Percentiles rank a stretch among this genome's conserved stretches.
Conservation (phyloP, 30 jellyfish, hydroid and myxozoan genomes). For the Cassiopea andromeda region DNA sequence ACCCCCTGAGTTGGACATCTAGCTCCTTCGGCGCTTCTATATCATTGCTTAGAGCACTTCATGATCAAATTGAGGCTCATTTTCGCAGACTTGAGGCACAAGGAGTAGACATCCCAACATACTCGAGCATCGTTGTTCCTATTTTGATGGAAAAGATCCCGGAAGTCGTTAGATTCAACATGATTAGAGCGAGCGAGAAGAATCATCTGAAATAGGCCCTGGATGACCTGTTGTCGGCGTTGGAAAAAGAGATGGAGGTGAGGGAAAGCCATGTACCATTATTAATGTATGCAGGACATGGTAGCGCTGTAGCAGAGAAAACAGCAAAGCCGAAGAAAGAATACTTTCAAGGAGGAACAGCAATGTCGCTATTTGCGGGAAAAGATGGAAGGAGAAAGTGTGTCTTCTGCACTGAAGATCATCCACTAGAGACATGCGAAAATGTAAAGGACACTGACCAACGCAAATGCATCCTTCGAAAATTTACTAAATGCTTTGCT, state of each 20-base stretch:
- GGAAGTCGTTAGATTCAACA: conserved; percentile 6
- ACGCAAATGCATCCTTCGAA: conserved; percentile 15
- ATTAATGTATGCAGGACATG: not conserved
- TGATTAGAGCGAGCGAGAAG: conserved; percentile 16
- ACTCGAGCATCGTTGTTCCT: conserved; percentile 42
- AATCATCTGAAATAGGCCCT: conserved; percentile 24
- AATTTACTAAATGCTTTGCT: conserved; percentile 26
- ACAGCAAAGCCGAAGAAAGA: not conserved
- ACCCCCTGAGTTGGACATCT: no score
- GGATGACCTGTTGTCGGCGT: conserved; percentile 8
- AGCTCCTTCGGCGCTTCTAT: no score
- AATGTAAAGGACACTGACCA: conserved; percentile 16
- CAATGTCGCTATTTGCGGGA: conserved; percentile 13
- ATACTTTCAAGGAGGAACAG: conserved; percentile 13
- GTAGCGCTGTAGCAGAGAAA: not conserved
- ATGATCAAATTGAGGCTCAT: conserved; percentile 59
- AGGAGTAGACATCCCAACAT: conserved; percentile 33
- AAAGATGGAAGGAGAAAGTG: conserved; percentile 26
- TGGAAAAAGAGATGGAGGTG: conserved; percentile 32
- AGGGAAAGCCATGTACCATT: conserved; percentile 35
- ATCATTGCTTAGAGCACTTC: conserved; percentile 4
- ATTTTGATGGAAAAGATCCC: conserved; percentile 54
- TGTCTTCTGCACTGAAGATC: conserved; percentile 38
- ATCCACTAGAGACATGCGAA: conserved; percentile 28
- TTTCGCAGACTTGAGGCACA: conserved; percentile 63